phyloP scores from a whole-genome alignment of 2,797 vertebrate genomes.

The Gastrophryne carolinensis region DNA sequence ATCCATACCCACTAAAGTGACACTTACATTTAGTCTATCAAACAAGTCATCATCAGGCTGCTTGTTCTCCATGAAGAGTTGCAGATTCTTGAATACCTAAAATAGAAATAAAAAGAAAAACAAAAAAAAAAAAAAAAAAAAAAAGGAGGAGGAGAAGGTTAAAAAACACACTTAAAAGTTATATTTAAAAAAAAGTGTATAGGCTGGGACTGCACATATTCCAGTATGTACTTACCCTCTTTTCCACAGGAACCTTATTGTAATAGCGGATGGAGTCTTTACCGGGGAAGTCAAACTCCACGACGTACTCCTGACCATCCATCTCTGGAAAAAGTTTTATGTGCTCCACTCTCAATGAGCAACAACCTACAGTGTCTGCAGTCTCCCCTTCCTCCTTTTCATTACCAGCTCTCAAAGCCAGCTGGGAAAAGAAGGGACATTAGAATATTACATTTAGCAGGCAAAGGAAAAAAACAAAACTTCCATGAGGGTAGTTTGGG shows the following conservation, averaged over 20 bases:
- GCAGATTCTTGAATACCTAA: conserved; percentile 96
- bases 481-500: no score
- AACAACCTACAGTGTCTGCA: conserved; percentile 93
- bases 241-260: conserved; percentile 96
- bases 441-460: no score
- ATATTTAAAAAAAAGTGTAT: background rate
- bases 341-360: conserved; percentile 92
- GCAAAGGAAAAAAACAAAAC: background rate
- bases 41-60: conserved; percentile 95
- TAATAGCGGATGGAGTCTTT: conserved; percentile 98
- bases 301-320: conserved; percentile 92
- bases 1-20: no score
- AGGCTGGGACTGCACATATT: no score
- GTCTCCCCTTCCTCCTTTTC: conserved; percentile 97
- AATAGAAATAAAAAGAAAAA: background rate
- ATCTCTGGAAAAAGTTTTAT: conserved; percentile 87
- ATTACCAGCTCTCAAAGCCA: conserved; percentile 92
- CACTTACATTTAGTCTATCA: conserved; percentile 90
- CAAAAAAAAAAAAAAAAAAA: background rate
- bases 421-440: conserved; percentile 63
- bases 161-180: background rate
- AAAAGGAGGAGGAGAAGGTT: background rate
- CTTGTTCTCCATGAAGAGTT: conserved; percentile 96
- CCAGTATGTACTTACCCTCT: conserved; percentile 77
- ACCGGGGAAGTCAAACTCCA: conserved; percentile 94